Conservation (phyloP, 2,888 invertebrate species). For the Mesoligia furuncula region DNA sequence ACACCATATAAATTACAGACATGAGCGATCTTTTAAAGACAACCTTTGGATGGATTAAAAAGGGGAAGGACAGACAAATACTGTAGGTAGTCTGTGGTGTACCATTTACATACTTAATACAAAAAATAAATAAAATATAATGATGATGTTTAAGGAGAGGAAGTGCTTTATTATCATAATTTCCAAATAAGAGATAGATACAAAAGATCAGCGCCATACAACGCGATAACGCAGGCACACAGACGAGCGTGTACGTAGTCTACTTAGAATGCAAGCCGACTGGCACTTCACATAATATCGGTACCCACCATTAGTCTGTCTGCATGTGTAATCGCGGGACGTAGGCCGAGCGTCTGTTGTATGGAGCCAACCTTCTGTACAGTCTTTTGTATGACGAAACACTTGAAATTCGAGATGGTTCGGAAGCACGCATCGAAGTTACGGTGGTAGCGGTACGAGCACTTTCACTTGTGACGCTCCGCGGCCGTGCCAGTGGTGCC, state of each 20-base stretch:
- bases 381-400: background rate
- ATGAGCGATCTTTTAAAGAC: too few species aligned
- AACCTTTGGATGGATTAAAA: too few species aligned
- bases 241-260: background rate
- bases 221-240: background rate
- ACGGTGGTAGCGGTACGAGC: constrained; percentile 7
- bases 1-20: too few species aligned
- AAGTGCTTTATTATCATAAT: too few species aligned
- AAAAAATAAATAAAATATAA: too few species aligned
- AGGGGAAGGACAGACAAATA: too few species aligned
- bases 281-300: background rate
- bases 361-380: background rate
- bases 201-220: background rate
- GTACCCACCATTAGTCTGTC: background rate
- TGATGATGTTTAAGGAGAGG: too few species aligned
- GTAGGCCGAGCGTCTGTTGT: background rate
- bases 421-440: background rate
- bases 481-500: background rate
- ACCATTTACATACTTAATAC: too few species aligned
- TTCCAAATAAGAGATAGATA: background rate
- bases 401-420: constrained; percentile 2
- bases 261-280: background rate
- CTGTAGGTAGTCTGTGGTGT: too few species aligned
- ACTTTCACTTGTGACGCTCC: constrained; percentile 38
- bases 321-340: background rate